Base-by-base conservation (phyloP, 2,113 vertebrate genomes). In the Hippoglossus stenolepis region DNA sequence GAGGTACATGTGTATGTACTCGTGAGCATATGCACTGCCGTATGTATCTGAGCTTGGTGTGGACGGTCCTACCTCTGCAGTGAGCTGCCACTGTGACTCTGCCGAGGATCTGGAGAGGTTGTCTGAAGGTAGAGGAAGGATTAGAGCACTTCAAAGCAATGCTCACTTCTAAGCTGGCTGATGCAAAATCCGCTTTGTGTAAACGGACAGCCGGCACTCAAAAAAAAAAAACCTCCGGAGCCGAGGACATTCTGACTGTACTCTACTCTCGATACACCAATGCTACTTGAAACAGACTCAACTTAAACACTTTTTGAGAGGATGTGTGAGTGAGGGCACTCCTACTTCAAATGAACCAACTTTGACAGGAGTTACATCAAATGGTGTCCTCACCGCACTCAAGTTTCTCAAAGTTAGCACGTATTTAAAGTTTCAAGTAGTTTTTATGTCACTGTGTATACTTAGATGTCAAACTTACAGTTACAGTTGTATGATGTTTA, bases 111-210 rank as follows among this genome's bases (percentile, higher is more conserved):
- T 78, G 75, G 58, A 88, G 83, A 90, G 91, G 93, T 92, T 93
- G 89, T 93, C 77, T 93, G 87, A 93, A 94, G 91, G 90, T 93
- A 92, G 83, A 82, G 71, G 85, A 88, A 84, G 91, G 93, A 95
- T 94, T 94, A 93, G 75, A 82, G 66, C 64, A 89, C 93, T 92
- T 94, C 93, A 94, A 94, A 94, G 92, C 80, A 70, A 77, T 68
- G 73, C 90, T 89, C 83, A 87, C 88, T 91, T 91, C 90, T 92
- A 93, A 93, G 85, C 88, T 76, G 90, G 87, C 82, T 86, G 91
- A 90, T 91, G 90, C 88, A 91, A 91, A 94, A 94, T 91, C 89
- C 86, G 87, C 90, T 93, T 91, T 90, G 88, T 90, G 82, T 75
- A 87, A 93, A 91, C 72, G 87, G 83, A 88, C 84, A 87, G 87